phyloP scores from a whole-genome alignment of 2,888 invertebrate genomes.

The Oscheius sp. region DNA sequence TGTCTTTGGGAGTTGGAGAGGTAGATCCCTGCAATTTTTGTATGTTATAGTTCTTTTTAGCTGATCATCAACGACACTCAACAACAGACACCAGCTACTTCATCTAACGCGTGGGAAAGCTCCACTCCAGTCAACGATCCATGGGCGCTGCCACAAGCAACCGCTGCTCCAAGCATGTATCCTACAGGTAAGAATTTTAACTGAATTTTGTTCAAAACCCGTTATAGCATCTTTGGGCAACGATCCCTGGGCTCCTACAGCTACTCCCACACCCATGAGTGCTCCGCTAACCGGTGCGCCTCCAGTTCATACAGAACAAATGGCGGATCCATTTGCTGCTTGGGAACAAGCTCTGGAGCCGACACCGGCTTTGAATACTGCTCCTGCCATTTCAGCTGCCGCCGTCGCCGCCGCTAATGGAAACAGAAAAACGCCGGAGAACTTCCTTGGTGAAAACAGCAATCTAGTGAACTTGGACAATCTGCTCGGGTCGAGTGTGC shows the following conservation, averaged over 20 bases:
- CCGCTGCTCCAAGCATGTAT: background rate
- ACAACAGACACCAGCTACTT: conserved; percentile 21
- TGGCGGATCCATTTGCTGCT: conserved; percentile 60
- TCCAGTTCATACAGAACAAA: background rate
- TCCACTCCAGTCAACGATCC: conserved; percentile 41
- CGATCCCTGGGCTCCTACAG: conserved; percentile 74
- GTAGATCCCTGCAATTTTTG: conserved; percentile 24
- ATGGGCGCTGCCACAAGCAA: conserved; percentile 47
- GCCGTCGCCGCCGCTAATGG: conserved; percentile 30
- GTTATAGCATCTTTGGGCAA: conserved; percentile 74
- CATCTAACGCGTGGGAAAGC: conserved; percentile 40
- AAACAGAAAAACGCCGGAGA: conserved; percentile 85
- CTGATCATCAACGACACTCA: conserved; percentile 37
- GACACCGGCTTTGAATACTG: conserved; percentile 17
- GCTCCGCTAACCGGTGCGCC: conserved; percentile 58
- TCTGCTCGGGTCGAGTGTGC: conserved; percentile 81
- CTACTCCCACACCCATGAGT: conserved; percentile 77
- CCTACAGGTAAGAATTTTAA: conserved; percentile 27
- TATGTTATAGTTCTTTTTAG: background rate
- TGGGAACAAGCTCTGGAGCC: conserved; percentile 52
- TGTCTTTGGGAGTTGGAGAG: conserved; percentile 68
- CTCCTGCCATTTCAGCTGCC: background rate
- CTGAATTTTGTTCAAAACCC: conserved; percentile 8
- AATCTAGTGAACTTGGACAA: conserved; percentile 96
- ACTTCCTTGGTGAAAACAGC: conserved; percentile 96